Evolutionary conservation across 2,888 invertebrate genomes (phyloP), one percentile per base, ranked within the genome.

Genomic region (Pachycephus smyrnensis): DNA sequence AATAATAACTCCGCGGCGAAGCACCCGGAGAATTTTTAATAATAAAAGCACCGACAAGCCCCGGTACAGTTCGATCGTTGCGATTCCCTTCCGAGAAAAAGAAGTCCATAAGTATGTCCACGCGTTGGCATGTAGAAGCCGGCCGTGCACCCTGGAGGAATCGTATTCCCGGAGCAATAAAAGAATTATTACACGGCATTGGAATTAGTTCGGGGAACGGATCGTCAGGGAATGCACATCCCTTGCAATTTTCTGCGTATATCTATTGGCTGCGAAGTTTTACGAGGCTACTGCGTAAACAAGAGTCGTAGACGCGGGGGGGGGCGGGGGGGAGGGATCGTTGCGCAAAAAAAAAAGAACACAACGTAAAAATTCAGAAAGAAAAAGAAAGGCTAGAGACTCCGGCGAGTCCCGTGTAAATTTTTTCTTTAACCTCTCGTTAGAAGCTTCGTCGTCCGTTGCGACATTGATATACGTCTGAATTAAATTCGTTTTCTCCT

Each of bases 141-240:
- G 55, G 23, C 55, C 55, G 55, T 9, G 55, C 55, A 23, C 55
- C 55, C 15, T 23, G 55, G 33, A 11, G 33, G 33, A 31, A 71
- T 33, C 31, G 71, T 71, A 71, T 71, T 31, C 33, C 31, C 12
- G 71, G 32, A 33, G 71, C 33, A 71, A 71, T 71, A 71, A 71
- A 71, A 71, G 31, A 71, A 71, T 71, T 33, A 33, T 33, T 31
- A 31, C 12, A 31, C 32, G 71, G 12, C 33, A 12, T 31, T 12
- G 31, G 71, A 33, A 71, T 71, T 71, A 71, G 71, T 71, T 71
- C 71, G 32, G 31, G 71, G 71, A 71, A 71, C 71, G 31, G 23
- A 71, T 33, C 33, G 69, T 69, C 31, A 11, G 12, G 11, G 12
- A 12, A 31, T 31, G 71, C 4, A 71, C 11, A 9, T 71, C 71